phyloP scores from a whole-genome alignment of 2,113 vertebrate species.

The Thermophis baileyi region DNA sequence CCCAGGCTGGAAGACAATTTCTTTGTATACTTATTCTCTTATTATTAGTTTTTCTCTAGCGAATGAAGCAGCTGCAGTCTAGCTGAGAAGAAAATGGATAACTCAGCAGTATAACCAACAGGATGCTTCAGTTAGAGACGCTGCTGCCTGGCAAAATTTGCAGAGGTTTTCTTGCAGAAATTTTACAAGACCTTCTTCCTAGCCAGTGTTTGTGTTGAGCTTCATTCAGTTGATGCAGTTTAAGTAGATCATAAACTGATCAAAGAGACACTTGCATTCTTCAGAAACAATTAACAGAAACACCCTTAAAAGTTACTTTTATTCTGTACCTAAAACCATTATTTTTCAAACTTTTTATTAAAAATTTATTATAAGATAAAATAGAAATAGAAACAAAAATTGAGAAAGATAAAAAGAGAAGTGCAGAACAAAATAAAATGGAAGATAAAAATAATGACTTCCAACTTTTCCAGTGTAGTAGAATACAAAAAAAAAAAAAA shows the following conservation, averaged over 20 bases:
- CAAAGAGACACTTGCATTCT: neutral
- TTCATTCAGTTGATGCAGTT: neutral
- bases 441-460: neutral
- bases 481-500: neutral
- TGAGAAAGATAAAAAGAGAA: neutral
- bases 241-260: neutral
- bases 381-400: neutral
- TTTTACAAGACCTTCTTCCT: conserved; percentile 3
- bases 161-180: conserved; percentile 4
- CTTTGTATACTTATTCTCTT: neutral
- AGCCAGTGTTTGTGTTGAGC: conserved; percentile 10
- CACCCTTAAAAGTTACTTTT: neutral
- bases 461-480: neutral
- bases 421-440: neutral
- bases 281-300: neutral
- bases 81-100: conserved; percentile 40
- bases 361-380: neutral
- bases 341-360: neutral
- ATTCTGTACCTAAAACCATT: neutral
- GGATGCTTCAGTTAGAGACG: conserved; percentile 5
- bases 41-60: neutral
- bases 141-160: conserved; percentile 25
- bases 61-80: conserved; percentile 29
- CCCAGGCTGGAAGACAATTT: neutral
- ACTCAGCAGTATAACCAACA: neutral